Evolutionary conservation across 2,797 vertebrate genomes (phyloP).

Genomic region (Peromyscus melanophrys): DNA sequence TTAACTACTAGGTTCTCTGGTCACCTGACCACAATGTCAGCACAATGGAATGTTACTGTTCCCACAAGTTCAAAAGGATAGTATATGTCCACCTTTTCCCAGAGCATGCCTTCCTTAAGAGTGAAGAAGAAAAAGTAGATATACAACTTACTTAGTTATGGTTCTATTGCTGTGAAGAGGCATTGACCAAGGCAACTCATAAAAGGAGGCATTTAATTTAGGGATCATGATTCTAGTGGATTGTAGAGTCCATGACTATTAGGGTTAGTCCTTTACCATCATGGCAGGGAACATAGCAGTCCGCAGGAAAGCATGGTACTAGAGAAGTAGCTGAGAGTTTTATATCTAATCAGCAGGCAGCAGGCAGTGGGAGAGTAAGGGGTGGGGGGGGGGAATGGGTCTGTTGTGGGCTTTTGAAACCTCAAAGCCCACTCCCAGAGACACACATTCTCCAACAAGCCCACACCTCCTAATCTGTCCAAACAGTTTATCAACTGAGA

Average conservation of each 20-base stretch:
- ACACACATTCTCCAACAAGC: neutral
- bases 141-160: neutral
- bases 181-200: neutral
- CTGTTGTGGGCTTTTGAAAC: neutral
- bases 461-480: no score
- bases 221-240: neutral
- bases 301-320: neutral
- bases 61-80: neutral
- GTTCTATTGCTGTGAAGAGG: neutral
- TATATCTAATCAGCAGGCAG: neutral
- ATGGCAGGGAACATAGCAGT: neutral
- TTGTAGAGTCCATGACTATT: neutral
- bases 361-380: neutral
- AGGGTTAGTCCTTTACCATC: no score
- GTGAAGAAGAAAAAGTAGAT: neutral
- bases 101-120: neutral
- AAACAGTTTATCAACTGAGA: no score
- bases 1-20: neutral
- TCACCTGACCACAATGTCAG: neutral
- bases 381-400: rapidly evolving
- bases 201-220: neutral
- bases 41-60: neutral
- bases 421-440: neutral
- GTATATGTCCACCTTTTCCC: neutral
- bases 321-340: neutral